phyloP scores from a whole-genome alignment of 1,140 invertebrate species.

The Drosophila sechellia region DNA sequence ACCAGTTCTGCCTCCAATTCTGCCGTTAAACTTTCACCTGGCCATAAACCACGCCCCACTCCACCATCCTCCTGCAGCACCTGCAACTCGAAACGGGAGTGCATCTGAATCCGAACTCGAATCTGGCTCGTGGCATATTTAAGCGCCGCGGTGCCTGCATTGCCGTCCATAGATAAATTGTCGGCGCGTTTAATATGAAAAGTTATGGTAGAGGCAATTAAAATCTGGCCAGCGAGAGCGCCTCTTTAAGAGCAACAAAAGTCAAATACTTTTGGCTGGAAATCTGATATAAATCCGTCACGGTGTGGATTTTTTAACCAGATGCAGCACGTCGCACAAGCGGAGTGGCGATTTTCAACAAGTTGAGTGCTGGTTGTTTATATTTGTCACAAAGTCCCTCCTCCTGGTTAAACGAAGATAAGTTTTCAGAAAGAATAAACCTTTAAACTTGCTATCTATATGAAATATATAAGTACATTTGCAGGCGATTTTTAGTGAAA shows the following conservation, averaged over 20 bases:
- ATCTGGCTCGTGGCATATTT: constrained; percentile 70
- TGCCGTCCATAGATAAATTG: constrained; percentile 79
- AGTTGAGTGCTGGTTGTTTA: constrained; percentile 1
- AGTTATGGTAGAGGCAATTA: constrained; percentile 72
- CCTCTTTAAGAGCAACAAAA: constrained; percentile 44
- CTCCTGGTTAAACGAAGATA: background rate
- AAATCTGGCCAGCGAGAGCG: constrained; percentile 31
- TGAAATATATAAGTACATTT: too few relatives aligned
- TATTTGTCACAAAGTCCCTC: background rate
- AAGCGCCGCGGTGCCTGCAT: constrained; percentile 49
- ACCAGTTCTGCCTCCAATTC: constrained; percentile 45
- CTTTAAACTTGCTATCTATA: too few relatives aligned
- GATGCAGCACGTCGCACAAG: background rate
- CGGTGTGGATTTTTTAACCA: constrained; percentile 3
- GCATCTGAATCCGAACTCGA: constrained; percentile 32
- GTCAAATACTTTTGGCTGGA: constrained; percentile 10
- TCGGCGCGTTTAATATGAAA: constrained; percentile 73
- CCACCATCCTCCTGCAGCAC: constrained; percentile 6
- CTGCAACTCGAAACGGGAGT: constrained; percentile 41
- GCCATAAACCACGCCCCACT: constrained; percentile 59
- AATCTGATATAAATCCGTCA: constrained; percentile 15
- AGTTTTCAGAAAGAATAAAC: too few relatives aligned
- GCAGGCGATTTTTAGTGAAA: too few relatives aligned
- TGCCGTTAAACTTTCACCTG: constrained; percentile 61
- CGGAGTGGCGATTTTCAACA: background rate